Percentiles rank a stretch among this genome's conserved stretches.
phyloP scores from a whole-genome alignment of 2,888 invertebrate genomes.

The Drosophila neonasuta region DNA sequence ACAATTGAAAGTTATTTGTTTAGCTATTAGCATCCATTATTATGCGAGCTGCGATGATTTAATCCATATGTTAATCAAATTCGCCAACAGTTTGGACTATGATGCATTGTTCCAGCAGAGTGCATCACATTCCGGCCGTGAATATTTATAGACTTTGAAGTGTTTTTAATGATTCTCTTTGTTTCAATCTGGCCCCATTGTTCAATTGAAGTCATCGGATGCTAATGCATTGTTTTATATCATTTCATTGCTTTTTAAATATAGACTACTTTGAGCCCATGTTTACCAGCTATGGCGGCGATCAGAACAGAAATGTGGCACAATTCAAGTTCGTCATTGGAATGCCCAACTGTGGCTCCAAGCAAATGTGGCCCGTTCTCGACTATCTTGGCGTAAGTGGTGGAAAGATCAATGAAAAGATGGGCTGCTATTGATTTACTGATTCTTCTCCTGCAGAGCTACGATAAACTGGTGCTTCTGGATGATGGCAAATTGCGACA shows the following conservation, averaged over 20 bases:
- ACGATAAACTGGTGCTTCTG: conserved; percentile 85
- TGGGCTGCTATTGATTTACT: neutral
- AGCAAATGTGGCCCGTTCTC: conserved; percentile 87
- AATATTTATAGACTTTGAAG: conserved; percentile 46
- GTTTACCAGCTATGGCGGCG: conserved; percentile 86
- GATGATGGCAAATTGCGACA: conserved; percentile 89
- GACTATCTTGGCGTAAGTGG: conserved; percentile 82
- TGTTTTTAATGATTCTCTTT: conserved; percentile 46
- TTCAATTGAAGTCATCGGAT: conserved; percentile 25
- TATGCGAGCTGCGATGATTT: neutral
- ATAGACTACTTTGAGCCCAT: conserved; percentile 83
- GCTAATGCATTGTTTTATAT: conserved; percentile 27
- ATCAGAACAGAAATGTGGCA: conserved; percentile 83
- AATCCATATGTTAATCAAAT: neutral
- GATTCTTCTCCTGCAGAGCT: conserved; percentile 78
- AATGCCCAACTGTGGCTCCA: conserved; percentile 87
- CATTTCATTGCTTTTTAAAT: conserved; percentile 19
- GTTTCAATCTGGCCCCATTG: conserved; percentile 28
- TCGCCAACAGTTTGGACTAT: conserved; percentile 17
- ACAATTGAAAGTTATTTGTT: conserved; percentile 12
- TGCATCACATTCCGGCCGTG: conserved; percentile 17
- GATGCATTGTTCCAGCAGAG: conserved; percentile 21
- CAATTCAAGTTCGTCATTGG: conserved; percentile 85
- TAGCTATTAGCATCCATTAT: conserved; percentile 16
- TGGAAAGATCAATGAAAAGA: neutral